phyloP scores from a whole-genome alignment of 2,113 vertebrate genomes.

The Arizona elegans region DNA sequence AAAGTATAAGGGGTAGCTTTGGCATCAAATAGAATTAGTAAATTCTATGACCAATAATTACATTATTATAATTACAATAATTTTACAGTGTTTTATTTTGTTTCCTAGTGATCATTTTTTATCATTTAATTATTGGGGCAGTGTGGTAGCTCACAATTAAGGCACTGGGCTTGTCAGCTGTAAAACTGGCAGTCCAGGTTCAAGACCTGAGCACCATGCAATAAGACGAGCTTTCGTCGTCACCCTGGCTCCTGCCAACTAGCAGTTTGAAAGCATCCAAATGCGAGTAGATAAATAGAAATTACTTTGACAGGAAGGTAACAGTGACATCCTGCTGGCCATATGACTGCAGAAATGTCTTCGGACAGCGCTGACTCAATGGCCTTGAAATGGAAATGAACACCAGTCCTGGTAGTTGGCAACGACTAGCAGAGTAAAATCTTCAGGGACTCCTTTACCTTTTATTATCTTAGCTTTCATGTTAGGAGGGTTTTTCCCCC shows the following conservation, averaged over 20 bases:
- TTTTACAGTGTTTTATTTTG: background rate
- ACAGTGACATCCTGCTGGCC: background rate
- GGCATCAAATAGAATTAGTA: background rate
- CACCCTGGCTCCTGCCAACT: too few relatives aligned
- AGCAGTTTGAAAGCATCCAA: background rate
- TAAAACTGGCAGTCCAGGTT: background rate
- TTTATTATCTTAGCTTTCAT: background rate
- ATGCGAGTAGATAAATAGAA: background rate
- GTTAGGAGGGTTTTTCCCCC: background rate
- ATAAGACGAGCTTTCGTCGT: background rate
- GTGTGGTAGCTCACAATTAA: background rate
- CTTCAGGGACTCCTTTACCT: background rate
- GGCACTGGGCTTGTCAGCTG: background rate
- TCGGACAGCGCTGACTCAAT: too few relatives aligned
- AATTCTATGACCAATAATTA: background rate
- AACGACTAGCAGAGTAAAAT: background rate
- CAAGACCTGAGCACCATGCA: background rate
- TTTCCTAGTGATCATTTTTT: background rate
- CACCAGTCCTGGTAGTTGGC: background rate
- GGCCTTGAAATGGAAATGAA: too few relatives aligned
- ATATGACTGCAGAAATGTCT: background rate
- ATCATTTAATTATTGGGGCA: background rate
- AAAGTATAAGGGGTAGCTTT: background rate
- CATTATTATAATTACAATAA: background rate
- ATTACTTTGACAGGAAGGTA: background rate